Conservation (phyloP, 2,888 invertebrate species). For the Leptinotarsa haldemani region DNA sequence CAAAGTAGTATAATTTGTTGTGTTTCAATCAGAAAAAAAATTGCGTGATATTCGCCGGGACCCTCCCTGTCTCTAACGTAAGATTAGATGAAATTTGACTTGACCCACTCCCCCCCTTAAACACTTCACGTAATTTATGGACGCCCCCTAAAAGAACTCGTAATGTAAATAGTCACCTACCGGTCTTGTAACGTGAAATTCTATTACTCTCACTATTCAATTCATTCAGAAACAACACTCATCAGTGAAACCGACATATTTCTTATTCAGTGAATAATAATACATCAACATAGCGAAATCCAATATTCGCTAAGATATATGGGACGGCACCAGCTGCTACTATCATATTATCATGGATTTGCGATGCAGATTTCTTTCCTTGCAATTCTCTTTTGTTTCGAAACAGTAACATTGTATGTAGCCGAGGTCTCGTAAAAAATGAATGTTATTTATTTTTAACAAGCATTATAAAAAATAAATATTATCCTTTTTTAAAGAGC, state of each 20-base stretch:
- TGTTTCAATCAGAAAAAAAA: too few species aligned
- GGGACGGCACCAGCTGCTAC: conserved; percentile 40
- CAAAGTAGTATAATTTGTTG: too few species aligned
- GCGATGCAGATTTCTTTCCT: conserved; percentile 50
- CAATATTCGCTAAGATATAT: conserved; percentile 38
- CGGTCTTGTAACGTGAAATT: too few species aligned
- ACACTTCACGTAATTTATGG: too few species aligned
- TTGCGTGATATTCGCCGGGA: too few species aligned
- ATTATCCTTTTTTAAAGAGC: not conserved
- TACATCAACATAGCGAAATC: not conserved
- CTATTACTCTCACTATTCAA: too few species aligned
- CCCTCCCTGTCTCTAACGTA: too few species aligned
- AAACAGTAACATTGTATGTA: conserved; percentile 29
- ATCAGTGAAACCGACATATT: not conserved
- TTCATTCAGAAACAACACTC: too few species aligned
- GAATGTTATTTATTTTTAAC: conserved; percentile 1
- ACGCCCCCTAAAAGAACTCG: too few species aligned
- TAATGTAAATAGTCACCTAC: too few species aligned
- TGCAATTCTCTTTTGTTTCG: conserved; percentile 45
- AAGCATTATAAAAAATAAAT: not conserved
- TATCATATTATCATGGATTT: conserved; percentile 48
- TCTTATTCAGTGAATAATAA: not conserved
- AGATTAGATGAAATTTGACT: too few species aligned
- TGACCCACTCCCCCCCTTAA: too few species aligned
- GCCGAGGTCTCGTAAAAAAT: conserved; percentile 34